A percentile compares a stretch with the other conserved stretches of the same genome.
Conservation (phyloP, 2,888 invertebrate species). For the Deilephila elpenor region DNA sequence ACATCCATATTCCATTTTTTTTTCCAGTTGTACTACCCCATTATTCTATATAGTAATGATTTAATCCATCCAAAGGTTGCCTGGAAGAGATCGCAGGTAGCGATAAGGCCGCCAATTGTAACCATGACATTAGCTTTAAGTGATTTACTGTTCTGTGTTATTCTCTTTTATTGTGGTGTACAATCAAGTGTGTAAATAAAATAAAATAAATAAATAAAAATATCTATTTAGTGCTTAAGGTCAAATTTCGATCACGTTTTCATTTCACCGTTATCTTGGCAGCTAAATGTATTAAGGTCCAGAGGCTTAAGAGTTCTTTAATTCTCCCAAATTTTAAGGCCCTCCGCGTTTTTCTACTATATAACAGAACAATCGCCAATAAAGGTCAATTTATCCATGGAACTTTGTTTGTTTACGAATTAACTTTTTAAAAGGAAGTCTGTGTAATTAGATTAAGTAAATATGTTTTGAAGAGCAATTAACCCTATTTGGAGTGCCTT, state of each 20-base stretch:
- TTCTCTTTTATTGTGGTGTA: too few species aligned
- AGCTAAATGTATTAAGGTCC: constrained; percentile 24
- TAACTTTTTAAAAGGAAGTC: constrained; percentile 28
- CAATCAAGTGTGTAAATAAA: too few species aligned
- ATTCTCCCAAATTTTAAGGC: constrained; percentile 2
- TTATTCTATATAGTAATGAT: too few species aligned
- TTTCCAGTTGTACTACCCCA: too few species aligned
- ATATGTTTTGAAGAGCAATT: background rate
- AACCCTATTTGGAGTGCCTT: too few species aligned
- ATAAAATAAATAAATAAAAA: too few species aligned
- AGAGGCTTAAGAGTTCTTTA: constrained; percentile 4
- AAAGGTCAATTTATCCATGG: constrained; percentile 16
- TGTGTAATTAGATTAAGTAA: constrained; percentile 1
- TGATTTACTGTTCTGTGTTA: too few species aligned
- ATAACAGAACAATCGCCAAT: constrained; percentile 18
- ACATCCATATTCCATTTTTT: too few species aligned
- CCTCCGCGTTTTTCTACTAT: constrained; percentile 21
- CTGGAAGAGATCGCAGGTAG: too few species aligned
- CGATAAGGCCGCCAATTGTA: too few species aligned
- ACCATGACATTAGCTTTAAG: too few species aligned
- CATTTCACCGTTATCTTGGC: constrained; percentile 21
- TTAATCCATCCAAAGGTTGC: too few species aligned
- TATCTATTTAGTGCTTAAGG: background rate
- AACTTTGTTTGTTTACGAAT: constrained; percentile 22
- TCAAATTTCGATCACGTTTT: constrained; percentile 20